Evolutionary conservation across 2,113 vertebrate species (phyloP).

Genomic region (Smithornis capensis): DNA sequence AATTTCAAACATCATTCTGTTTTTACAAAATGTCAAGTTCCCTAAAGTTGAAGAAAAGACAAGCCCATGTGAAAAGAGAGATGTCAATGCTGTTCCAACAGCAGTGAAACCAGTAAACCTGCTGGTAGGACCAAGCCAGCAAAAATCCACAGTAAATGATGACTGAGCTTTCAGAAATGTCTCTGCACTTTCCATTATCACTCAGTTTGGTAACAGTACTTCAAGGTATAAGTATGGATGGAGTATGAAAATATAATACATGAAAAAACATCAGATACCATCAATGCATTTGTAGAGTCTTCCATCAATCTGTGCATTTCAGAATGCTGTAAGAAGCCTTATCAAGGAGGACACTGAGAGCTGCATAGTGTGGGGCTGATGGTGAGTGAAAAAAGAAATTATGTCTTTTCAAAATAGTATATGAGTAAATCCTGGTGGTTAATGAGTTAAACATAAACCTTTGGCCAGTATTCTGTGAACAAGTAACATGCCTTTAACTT

Average conservation of each 20-base stretch:
- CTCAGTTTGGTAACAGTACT: not conserved
- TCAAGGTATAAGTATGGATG: not conserved
- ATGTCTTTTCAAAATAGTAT: not conserved
- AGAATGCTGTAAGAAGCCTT: not conserved
- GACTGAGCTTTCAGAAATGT: not conserved
- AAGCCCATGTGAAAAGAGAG: not conserved
- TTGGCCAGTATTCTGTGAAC: not conserved
- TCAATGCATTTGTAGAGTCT: not conserved
- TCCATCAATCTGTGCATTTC: not conserved
- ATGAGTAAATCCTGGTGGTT: not conserved
- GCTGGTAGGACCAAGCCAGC: not conserved
- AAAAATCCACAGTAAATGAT: not conserved
- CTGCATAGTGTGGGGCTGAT: not conserved
- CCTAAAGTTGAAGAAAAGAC: constrained; percentile 5
- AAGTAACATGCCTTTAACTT: not conserved
- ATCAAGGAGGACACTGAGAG: not conserved
- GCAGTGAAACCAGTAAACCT: not conserved
- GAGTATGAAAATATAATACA: not conserved
- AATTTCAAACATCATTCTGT: not conserved
- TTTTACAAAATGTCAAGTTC: constrained; percentile 27
- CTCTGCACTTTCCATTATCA: not conserved
- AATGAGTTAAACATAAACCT: not conserved
- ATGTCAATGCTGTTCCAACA: not conserved
- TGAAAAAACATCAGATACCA: not conserved
- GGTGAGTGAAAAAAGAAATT: not conserved